Conservation (phyloP, 2,888 invertebrate species). For the Hydroisotoma schaefferi region DNA sequence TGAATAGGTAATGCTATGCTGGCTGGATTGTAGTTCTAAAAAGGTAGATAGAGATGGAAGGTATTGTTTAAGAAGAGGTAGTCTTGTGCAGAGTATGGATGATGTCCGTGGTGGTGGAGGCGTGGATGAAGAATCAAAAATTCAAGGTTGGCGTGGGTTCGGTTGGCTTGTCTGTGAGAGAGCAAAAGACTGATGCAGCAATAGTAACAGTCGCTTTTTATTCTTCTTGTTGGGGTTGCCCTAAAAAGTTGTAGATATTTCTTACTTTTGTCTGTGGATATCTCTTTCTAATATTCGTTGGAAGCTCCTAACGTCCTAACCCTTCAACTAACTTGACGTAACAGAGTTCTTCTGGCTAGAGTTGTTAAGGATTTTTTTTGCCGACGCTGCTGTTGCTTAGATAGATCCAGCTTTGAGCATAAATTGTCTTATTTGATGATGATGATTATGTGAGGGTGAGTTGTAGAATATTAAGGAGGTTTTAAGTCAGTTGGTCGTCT, state of each 20-base stretch:
- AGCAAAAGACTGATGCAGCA: neutral
- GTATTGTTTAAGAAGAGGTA: constrained; percentile 2
- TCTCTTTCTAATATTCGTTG: neutral
- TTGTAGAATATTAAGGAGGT: no score
- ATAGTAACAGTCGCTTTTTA: constrained; percentile 3
- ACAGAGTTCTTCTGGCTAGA: neutral
- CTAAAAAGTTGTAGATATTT: constrained; percentile 1
- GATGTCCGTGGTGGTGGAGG: constrained; percentile 20
- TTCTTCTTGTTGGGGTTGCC: constrained; percentile 5
- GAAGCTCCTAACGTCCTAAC: neutral
- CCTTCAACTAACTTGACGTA: neutral
- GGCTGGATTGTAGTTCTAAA: no score
- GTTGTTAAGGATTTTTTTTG: neutral
- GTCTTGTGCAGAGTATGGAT: neutral
- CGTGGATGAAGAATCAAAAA: constrained; percentile 36
- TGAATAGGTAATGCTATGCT: no score
- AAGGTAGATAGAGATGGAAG: no score
- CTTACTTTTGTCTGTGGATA: neutral
- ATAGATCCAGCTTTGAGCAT: neutral
- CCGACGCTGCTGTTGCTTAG: neutral
- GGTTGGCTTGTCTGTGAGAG: constrained; percentile 12
- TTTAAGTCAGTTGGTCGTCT: no score
- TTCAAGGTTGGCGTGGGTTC: constrained; percentile 43
- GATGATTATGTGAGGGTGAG: neutral
- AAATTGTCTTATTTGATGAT: no score